Conservation (phyloP, 2,888 invertebrate species). For the Ptilodon capucinus region DNA sequence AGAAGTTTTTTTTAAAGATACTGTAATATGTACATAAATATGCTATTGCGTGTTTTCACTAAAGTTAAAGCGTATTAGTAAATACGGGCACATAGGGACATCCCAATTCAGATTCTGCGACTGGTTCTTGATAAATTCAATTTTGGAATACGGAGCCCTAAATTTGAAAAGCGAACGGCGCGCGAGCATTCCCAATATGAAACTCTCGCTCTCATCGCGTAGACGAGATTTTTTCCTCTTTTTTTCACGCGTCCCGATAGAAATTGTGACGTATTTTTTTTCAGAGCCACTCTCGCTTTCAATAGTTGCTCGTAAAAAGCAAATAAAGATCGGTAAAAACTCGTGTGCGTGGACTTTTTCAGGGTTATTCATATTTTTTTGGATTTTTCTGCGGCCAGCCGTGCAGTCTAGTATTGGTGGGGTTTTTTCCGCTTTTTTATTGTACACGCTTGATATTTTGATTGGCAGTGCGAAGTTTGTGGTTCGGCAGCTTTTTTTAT, state of each 20-base stretch:
- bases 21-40: too few species aligned
- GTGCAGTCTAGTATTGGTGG: constrained; percentile 2
- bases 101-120: too few species aligned
- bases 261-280: constrained; percentile 79
- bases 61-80: too few species aligned
- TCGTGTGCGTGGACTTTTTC: constrained; percentile 60
- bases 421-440: constrained; percentile 15
- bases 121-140: background rate
- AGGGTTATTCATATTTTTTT: constrained; percentile 57
- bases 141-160: constrained; percentile 22
- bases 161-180: constrained; percentile 46
- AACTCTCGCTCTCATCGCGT: constrained; percentile 69
- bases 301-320: constrained; percentile 72
- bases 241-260: constrained; percentile 70
- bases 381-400: constrained; percentile 34
- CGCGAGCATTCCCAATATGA: constrained; percentile 72
- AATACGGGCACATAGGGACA: too few species aligned
- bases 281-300: constrained; percentile 69
- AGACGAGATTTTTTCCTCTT: constrained; percentile 62
- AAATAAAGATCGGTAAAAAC: constrained; percentile 76
- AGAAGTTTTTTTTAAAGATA: too few species aligned
- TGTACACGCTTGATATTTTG: constrained; percentile 11
- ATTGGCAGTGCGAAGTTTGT: constrained; percentile 17
- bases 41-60: too few species aligned
- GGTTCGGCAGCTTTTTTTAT: background rate